Conservation (phyloP, 2,797 vertebrate genomes). For the Leucoraja ocellata region DNA sequence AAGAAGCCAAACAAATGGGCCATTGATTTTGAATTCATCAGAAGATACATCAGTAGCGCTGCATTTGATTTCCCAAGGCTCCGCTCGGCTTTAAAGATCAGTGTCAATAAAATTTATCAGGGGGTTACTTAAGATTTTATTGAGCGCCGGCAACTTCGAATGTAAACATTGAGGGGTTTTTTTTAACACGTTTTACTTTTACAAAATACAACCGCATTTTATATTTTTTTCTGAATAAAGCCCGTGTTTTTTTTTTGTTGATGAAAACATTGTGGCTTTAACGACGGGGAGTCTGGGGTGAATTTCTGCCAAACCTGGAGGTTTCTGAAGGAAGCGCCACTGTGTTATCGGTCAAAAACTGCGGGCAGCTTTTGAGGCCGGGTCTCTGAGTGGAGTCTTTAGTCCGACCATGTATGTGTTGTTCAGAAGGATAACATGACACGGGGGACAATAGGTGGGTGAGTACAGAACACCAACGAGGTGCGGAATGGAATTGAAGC, state of each 20-base stretch:
- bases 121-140: constrained; percentile 68
- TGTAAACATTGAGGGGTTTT: constrained; percentile 54
- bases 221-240: neutral
- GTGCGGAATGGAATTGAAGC: too few species aligned
- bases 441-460: neutral
- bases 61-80: constrained; percentile 73
- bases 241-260: too few species aligned
- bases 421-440: neutral
- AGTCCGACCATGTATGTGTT: neutral
- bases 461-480: neutral
- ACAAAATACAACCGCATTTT: neutral
- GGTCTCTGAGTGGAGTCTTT: neutral
- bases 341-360: neutral
- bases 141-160: constrained; percentile 61
- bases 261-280: too few species aligned
- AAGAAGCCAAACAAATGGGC: constrained; percentile 61
- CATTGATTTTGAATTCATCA: constrained; percentile 79
- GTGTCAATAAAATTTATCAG: constrained; percentile 75
- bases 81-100: constrained; percentile 71
- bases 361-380: too few species aligned
- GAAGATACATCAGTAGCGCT: constrained; percentile 55
- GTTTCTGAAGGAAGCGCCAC: neutral
- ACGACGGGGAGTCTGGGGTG: neutral
- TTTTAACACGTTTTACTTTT: neutral
- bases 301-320: neutral